phyloP scores from a whole-genome alignment of 2,797 vertebrate species.

The Siniperca undulata region DNA sequence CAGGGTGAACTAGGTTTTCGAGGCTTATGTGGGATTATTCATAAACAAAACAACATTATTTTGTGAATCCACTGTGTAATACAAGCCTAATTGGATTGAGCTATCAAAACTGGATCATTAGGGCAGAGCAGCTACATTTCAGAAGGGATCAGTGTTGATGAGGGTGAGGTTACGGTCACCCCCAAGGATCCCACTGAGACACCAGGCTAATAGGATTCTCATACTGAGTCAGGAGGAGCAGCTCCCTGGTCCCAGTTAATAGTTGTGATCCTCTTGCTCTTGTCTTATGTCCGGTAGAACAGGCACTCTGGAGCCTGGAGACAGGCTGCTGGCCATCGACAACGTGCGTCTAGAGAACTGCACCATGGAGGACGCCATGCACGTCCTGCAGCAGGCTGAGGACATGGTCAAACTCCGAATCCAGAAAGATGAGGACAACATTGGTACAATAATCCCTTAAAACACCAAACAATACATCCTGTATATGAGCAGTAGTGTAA shows the following conservation, averaged over 20 bases:
- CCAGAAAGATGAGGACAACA: slow-evolving; percentile 98
- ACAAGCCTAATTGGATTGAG: slow-evolving; percentile 74
- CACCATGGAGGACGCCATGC: slow-evolving; percentile 96
- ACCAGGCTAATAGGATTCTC: slow-evolving; percentile 74
- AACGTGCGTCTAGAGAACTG: slow-evolving; percentile 96
- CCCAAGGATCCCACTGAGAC: slow-evolving; percentile 58
- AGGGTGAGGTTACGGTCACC: slow-evolving; percentile 74
- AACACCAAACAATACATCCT: not conserved
- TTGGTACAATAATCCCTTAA: slow-evolving; percentile 80
- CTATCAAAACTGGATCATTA: slow-evolving; percentile 75
- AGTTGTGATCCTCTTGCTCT: slow-evolving; percentile 53
- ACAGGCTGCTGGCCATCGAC: slow-evolving; percentile 97
- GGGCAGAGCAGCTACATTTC: slow-evolving; percentile 64
- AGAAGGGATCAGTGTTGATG: slow-evolving; percentile 68
- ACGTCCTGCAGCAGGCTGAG: slow-evolving; percentile 94
- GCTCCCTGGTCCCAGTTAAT: slow-evolving; percentile 38
- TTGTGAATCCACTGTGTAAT: slow-evolving; percentile 54
- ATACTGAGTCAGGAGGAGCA: slow-evolving; percentile 56
- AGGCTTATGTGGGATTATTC: slow-evolving; percentile 38
- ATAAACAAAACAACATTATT: slow-evolving; percentile 45
- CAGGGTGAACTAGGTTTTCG: slow-evolving; percentile 23
- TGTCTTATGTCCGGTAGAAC: slow-evolving; percentile 85
- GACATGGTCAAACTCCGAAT: slow-evolving; percentile 98
- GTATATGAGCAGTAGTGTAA: not conserved
- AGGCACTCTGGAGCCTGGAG: slow-evolving; percentile 96